Evolutionary conservation across 2,888 invertebrate genomes (phyloP).

Genomic region (Salticus scenicus): DNA sequence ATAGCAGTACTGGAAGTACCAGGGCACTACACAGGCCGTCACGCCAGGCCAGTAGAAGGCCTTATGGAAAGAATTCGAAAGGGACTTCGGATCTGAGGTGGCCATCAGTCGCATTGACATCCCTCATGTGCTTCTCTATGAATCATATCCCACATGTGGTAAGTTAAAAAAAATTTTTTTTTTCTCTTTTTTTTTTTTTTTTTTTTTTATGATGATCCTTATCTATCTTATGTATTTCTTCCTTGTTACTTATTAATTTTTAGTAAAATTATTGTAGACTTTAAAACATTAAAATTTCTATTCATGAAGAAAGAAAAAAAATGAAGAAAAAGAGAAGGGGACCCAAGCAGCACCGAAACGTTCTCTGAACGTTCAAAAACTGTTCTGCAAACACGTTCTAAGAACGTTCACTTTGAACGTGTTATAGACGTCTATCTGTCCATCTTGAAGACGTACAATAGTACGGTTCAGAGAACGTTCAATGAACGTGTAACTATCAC

Average conservation of each 20-base stretch:
- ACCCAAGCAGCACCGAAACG: too few species aligned
- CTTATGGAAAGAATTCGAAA: conserved; percentile 70
- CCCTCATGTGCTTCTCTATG: conserved; percentile 80
- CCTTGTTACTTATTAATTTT: not conserved
- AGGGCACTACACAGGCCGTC: conserved; percentile 64
- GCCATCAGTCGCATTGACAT: conserved; percentile 77
- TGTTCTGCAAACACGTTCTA: too few species aligned
- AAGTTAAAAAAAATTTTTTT: conserved; percentile 76
- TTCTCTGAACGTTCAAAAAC: too few species aligned
- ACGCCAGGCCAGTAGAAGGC: conserved; percentile 53
- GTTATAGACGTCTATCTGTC: too few species aligned
- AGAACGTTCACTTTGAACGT: too few species aligned
- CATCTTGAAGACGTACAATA: too few species aligned
- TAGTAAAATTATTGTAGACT: not conserved
- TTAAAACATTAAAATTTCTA: not conserved
- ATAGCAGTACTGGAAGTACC: conserved; percentile 59
- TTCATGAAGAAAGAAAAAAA: too few species aligned
- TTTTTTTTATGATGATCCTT: too few species aligned
- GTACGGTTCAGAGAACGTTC: too few species aligned
- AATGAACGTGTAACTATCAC: too few species aligned
- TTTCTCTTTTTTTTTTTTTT: not conserved
- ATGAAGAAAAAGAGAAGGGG: too few species aligned
- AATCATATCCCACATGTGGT: conserved; percentile 81
- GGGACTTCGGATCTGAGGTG: conserved; percentile 74
- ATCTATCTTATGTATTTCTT: not conserved